Evolutionary conservation across 2,888 invertebrate species (phyloP).

Genomic region (Tenodera sinensis): DNA sequence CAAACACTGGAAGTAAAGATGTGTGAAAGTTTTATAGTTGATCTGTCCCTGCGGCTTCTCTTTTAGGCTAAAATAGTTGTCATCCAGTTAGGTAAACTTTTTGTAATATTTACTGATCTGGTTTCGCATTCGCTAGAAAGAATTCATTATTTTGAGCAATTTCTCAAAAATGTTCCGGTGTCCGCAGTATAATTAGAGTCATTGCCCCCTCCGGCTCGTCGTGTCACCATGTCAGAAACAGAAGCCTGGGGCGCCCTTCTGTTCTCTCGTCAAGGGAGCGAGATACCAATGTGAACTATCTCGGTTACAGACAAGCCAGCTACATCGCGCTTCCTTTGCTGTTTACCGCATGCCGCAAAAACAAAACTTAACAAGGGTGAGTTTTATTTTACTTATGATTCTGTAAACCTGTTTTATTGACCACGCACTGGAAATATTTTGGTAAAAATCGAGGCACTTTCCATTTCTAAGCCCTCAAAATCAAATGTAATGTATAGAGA

Average conservation of each 20-base stretch:
- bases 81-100: too few relatives aligned
- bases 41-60: too few relatives aligned
- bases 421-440: too few relatives aligned
- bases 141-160: not conserved
- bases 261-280: not conserved
- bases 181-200: not conserved
- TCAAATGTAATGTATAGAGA: too few relatives aligned
- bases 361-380: not conserved
- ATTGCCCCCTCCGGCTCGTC: not conserved
- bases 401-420: too few relatives aligned
- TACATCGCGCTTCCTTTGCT: not conserved
- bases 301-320: not conserved
- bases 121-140: not conserved
- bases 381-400: too few relatives aligned
- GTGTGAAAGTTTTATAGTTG: too few relatives aligned
- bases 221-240: not conserved
- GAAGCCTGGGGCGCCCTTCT: not conserved
- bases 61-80: too few relatives aligned
- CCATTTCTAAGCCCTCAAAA: too few relatives aligned
- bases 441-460: too few relatives aligned
- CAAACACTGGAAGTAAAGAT: too few relatives aligned
- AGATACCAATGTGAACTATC: not conserved
- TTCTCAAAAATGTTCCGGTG: not conserved
- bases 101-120: too few relatives aligned
- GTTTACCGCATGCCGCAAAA: not conserved